phyloP scores from a whole-genome alignment of 2,797 vertebrate genomes.

The Argyrosomus regius region DNA sequence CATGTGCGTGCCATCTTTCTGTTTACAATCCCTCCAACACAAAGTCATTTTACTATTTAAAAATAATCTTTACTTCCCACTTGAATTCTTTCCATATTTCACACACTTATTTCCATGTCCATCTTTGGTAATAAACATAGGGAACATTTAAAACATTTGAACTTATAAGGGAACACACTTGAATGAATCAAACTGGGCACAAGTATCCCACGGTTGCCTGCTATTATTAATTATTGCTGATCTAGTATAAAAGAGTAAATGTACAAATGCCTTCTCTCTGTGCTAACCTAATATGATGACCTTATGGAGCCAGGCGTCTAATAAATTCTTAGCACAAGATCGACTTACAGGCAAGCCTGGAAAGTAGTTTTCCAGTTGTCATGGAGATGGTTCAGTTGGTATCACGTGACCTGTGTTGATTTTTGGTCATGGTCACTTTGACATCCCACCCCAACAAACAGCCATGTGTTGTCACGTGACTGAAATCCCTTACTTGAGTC shows the following conservation, averaged over 20 bases:
- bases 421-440: slow-evolving; percentile 20
- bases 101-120: not conserved
- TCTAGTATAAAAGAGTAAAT: too few species aligned
- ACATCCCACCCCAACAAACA: not conserved
- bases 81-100: not conserved
- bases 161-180: too few species aligned
- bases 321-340: not conserved
- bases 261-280: too few species aligned
- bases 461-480: not conserved
- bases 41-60: not conserved
- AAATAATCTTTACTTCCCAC: not conserved
- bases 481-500: not conserved
- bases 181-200: too few species aligned
- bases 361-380: not conserved
- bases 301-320: too few species aligned
- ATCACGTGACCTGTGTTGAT: not conserved
- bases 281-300: too few species aligned
- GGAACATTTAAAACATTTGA: too few species aligned
- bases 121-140: not conserved
- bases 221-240: too few species aligned
- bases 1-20: not conserved
- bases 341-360: not conserved
- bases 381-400: not conserved
- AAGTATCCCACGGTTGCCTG: too few species aligned
- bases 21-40: not conserved